Evolutionary conservation across 2,113 vertebrate species (phyloP).

Genomic region (Neolamprologus ventralis): DNA sequence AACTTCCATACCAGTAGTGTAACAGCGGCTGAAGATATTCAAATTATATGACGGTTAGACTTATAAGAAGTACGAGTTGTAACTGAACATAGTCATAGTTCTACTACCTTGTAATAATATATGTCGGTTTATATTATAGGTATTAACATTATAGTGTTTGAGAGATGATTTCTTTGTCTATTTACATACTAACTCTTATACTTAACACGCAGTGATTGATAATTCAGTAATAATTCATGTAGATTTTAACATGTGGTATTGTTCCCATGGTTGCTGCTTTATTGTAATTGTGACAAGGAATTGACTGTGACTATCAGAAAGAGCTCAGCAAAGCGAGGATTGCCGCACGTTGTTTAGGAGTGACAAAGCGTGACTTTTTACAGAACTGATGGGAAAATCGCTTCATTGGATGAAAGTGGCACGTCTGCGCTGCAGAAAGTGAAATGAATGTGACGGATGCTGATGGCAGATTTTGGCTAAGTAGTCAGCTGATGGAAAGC

Average conservation of each 20-base stretch:
- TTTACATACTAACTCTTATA: conserved; percentile 30
- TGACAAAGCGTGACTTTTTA: neutral
- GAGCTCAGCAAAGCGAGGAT: conserved; percentile 8
- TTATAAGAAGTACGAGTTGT: conserved; percentile 42
- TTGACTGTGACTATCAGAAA: conserved; percentile 20
- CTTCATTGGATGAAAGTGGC: conserved; percentile 10
- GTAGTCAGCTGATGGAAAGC: neutral
- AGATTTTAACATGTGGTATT: conserved; percentile 20
- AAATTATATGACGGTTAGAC: neutral
- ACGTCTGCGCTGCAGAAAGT: neutral
- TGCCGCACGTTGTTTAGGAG: neutral
- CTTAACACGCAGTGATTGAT: conserved; percentile 42
- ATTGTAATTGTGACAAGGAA: conserved; percentile 31
- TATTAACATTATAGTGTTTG: conserved; percentile 42
- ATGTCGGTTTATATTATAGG: conserved; percentile 41
- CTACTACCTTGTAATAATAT: conserved; percentile 45
- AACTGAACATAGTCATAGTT: conserved; percentile 29
- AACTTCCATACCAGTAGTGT: conserved; percentile 7
- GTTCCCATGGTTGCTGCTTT: conserved; percentile 55
- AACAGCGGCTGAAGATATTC: neutral
- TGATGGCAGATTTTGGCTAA: neutral
- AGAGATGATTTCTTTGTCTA: conserved; percentile 29
- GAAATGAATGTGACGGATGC: neutral
- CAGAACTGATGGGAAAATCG: neutral
- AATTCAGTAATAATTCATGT: conserved; percentile 24